Evolutionary conservation across 2,888 invertebrate species (phyloP).

Genomic region (Drosophila paucipuncta): DNA sequence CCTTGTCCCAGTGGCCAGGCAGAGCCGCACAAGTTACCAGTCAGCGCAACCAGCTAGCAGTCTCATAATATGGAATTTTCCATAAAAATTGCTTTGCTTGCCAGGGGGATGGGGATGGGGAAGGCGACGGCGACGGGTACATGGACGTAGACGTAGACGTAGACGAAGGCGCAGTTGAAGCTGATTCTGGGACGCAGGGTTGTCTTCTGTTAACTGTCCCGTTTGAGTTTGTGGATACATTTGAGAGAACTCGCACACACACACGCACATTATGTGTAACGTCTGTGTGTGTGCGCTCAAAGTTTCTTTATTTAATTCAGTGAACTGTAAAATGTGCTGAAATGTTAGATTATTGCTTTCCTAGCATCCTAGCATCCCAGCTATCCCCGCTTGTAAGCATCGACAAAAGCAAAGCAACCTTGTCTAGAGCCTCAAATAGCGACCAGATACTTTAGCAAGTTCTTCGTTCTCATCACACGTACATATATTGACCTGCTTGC

Average conservation of each 20-base stretch:
- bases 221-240: slow-evolving; percentile 75
- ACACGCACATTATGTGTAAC: slow-evolving; percentile 28
- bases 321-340: slow-evolving; percentile 79
- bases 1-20: slow-evolving; percentile 64
- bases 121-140: neutral
- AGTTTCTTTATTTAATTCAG: slow-evolving; percentile 80
- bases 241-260: slow-evolving; percentile 47
- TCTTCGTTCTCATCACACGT: slow-evolving; percentile 16
- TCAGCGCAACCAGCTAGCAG: slow-evolving; percentile 49
- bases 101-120: slow-evolving; percentile 11
- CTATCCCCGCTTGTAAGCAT: neutral
- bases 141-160: slow-evolving; percentile 3
- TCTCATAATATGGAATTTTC: slow-evolving; percentile 80
- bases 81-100: slow-evolving; percentile 80
- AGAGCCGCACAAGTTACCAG: slow-evolving; percentile 9
- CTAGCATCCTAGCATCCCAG: slow-evolving; percentile 17
- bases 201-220: slow-evolving; percentile 69
- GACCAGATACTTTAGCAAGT: slow-evolving; percentile 57
- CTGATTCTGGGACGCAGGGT: slow-evolving; percentile 33
- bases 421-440: slow-evolving; percentile 55
- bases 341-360: slow-evolving; percentile 79
- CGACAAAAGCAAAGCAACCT: slow-evolving; percentile 26
- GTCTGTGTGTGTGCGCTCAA: slow-evolving; percentile 59
- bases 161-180: slow-evolving; percentile 37
- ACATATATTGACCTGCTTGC: slow-evolving; percentile 7